Conservation (phyloP, 35 echinoderm and acorn worm species). For the Nesometra sesokonis region DNA sequence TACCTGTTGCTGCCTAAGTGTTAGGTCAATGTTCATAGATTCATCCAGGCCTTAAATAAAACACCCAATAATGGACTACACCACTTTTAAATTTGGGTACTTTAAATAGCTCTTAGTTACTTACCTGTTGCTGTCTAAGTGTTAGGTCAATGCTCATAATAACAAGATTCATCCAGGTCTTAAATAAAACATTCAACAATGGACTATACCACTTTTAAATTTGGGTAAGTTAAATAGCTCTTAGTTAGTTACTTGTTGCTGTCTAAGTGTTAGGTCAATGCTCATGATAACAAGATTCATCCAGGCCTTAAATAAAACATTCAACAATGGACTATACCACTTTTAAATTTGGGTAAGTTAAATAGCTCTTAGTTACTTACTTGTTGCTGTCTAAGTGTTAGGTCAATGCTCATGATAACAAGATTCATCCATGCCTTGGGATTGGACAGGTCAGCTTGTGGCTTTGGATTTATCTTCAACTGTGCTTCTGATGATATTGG, state of each 20-base stretch:
- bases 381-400: slow-evolving; percentile 71
- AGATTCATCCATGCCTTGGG: slow-evolving; percentile 90
- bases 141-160: slow-evolving; percentile 79
- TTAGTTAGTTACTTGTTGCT: slow-evolving; percentile 60
- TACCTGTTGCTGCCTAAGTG: slow-evolving; percentile 76
- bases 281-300: slow-evolving; percentile 73
- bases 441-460: slow-evolving; percentile 55
- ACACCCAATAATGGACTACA: no score
- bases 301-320: slow-evolving; percentile 77
- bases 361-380: slow-evolving; percentile 16
- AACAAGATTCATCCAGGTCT: no score
- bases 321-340: no score
- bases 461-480: slow-evolving; percentile 88
- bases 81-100: no score
- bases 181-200: slow-evolving; percentile 77
- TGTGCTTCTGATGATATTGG: slow-evolving; percentile 92
- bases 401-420: slow-evolving; percentile 73
- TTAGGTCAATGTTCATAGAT: slow-evolving; percentile 75
- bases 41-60: no score
- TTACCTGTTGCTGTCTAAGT: slow-evolving; percentile 74
- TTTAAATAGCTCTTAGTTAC: neutral
- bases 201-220: no score
- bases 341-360: no score
- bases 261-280: slow-evolving; percentile 64
- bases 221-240: no score